Base-by-base conservation (phyloP, 2,888 invertebrate genomes). In the Archaeoteleia sp. region DNA sequence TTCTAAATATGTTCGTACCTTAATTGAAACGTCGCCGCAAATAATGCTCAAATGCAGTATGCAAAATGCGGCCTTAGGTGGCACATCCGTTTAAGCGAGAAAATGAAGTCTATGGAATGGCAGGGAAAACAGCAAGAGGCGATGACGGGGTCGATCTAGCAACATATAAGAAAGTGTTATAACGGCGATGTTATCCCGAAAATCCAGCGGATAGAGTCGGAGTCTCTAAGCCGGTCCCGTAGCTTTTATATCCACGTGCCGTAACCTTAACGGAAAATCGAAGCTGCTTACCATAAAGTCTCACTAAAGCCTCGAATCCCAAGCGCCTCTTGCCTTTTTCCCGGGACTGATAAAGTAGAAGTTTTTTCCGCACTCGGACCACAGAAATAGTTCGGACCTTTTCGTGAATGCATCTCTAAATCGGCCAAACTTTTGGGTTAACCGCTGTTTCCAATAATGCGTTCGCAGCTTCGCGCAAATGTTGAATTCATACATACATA, bases 241-340 rank as follows among this genome's bases (percentile, higher is more conserved):
- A 67, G 55, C 71, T 69, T 68, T 71, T 72, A 63, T 63, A 72
- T 58, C 76, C 74, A 62, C 54, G 51, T 72, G 71, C 73, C 79
- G 75, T 77, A 79, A 82, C 79, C 79, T 82, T 83, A 82, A 82
- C 81, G 82, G 82, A 79, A 82, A 83, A 82, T 83, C 82, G 82
- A 83, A 81, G 75, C 80, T 82, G 79, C 81, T 83, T 83, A 82
- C 82, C 83, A 82, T 83, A 82, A 83, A 83, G 78, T 80, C 79
- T 72, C 72, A 76, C 78, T 76, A 79, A 79, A 82, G 76, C 81
- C 70, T 61, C 70, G 76, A 80, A 78, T 77, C 78, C 78, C 73
- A 61, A 71, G 70, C 76, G 74, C 55, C 70, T 73, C 74, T 71
- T 71, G 63, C 70, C 30, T 53, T 58, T 62, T 49, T 70, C 60